A percentile compares a stretch with the other conserved stretches of the same genome.
Evolutionary conservation across 2,888 invertebrate genomes (phyloP).

Genomic region (Cerastis rubricosa): DNA sequence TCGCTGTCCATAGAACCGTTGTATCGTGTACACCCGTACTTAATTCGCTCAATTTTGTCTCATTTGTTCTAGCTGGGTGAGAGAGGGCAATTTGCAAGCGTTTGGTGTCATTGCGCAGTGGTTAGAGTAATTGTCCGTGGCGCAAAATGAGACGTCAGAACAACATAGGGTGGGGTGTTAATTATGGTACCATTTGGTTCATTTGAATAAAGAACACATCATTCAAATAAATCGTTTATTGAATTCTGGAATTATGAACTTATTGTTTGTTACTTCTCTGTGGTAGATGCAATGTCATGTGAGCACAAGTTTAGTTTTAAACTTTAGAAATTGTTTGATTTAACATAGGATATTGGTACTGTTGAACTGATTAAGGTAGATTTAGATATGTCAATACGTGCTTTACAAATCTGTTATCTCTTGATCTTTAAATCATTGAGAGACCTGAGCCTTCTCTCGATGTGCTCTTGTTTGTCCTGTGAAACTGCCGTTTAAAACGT

Average conservation of each 20-base stretch:
- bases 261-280: conserved; percentile 6
- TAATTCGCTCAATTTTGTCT: conserved; percentile 66
- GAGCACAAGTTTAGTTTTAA: not conserved
- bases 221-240: not conserved
- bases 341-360: not conserved
- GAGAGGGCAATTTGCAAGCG: conserved; percentile 68
- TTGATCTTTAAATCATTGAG: not conserved
- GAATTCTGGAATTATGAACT: not conserved
- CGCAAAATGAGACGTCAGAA: conserved; percentile 67
- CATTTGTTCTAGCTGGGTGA: conserved; percentile 74
- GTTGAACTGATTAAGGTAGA: not conserved
- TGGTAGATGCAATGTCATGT: not conserved
- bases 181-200: conserved; percentile 32
- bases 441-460: not conserved
- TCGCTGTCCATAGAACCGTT: conserved; percentile 29
- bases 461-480: not conserved
- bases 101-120: conserved; percentile 62
- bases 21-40: conserved; percentile 61
- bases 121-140: conserved; percentile 70
- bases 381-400: not conserved
- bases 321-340: not conserved
- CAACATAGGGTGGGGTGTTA: conserved; percentile 43
- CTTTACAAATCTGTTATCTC: not conserved
- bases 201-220: conserved; percentile 5
- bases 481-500: not conserved